phyloP scores from a whole-genome alignment of 2,113 vertebrate species.

The Gymnogyps californianus region DNA sequence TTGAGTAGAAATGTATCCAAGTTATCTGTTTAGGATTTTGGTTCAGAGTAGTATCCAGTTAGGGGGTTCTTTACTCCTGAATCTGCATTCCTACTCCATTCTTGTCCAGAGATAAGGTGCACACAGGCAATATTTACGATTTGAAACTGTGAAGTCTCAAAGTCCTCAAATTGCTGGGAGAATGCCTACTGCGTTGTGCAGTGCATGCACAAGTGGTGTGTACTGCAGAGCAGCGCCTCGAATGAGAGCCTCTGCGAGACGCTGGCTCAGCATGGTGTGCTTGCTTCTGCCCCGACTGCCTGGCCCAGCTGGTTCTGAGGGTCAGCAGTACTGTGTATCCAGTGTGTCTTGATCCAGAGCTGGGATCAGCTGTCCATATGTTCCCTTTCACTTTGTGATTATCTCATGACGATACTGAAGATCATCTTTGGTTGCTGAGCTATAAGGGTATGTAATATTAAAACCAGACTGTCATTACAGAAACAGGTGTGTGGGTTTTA shows the following conservation, averaged over 20 bases:
- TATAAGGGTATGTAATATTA: neutral
- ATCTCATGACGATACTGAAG: neutral
- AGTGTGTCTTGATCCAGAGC: accelerated
- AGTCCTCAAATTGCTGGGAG: neutral
- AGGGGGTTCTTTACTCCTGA: neutral
- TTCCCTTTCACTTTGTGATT: neutral
- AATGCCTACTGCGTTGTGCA: neutral
- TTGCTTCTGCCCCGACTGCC: accelerated
- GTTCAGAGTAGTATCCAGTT: neutral
- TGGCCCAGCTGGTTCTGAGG: neutral
- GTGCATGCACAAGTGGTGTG: accelerated
- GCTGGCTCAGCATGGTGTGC: accelerated
- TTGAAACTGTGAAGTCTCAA: neutral
- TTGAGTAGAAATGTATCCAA: neutral
- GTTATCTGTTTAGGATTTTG: neutral
- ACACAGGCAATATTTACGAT: neutral
- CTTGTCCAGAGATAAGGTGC: neutral
- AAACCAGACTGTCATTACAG: neutral
- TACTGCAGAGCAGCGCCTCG: accelerated
- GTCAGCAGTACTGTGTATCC: neutral
- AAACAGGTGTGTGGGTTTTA: neutral
- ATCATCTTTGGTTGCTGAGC: neutral
- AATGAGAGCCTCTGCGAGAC: accelerated
- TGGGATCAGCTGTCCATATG: neutral
- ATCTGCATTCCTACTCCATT: neutral